Evolutionary conservation across 1,140 invertebrate genomes (phyloP), one percentile per base, ranked within the genome.

Genomic region (Drosophila pseudoananassae): DNA sequence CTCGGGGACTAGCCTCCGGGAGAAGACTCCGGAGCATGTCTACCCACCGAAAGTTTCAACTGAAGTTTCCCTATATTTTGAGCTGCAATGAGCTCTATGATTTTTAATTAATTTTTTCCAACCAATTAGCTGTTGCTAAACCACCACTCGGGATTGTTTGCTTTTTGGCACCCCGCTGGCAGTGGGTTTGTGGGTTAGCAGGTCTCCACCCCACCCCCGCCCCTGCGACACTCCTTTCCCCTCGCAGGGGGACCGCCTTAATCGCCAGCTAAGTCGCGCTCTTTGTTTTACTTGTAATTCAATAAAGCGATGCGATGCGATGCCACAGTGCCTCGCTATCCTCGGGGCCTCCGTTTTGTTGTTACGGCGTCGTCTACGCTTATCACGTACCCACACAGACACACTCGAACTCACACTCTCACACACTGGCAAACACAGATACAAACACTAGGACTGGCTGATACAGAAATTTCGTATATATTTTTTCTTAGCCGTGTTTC

Each of bases 251-350:
- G 70, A 73, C 74, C 46, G 53, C 74, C 59, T 85, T 81, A 81
- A 85, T 81, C 74, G 74, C 54, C 55, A 43, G 55, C 45, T 76
- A 60, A 76, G 73, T 76, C 73, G 54, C 29, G 64, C 56, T 87
- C 79, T 85, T 85, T 85, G 83, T 88, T 75, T 87, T 75, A 73
- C 63, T 59, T 80, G 63, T 87, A 82, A 85, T 85, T 88, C 83
- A 82, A 85, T 88, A 85, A 85, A 85, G 54, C 47, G 15, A 17
- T 45, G 57, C 47, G 57, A 40, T 46, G 58, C 47, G 43, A 12
- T 46, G 58, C 47, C 54, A 46, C 45, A 72, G 54, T 53, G 50
- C 14, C 36, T 53, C 54, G 68, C 56, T 50, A 46, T 23, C 53
- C 49, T 46, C 31, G 47, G 43, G 50, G 50, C 33, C 61, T 71